These are phyloP conservation scores for Drosophila punjabiensis DNA, from an alignment of 1,140 invertebrate species.

Conservation along the genomic window DNA sequence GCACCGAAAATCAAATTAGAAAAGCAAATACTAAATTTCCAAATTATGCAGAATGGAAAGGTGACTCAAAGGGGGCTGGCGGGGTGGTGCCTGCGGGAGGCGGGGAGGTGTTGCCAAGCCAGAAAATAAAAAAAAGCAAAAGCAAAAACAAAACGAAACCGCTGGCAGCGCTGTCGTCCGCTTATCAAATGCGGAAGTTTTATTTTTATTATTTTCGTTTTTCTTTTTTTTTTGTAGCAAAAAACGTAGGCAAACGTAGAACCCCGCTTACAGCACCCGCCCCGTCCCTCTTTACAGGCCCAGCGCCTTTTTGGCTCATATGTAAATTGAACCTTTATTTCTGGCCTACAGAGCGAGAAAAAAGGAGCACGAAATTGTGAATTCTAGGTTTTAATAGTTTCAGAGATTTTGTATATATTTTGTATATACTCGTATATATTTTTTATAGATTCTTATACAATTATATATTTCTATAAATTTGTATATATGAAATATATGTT, in stretches of 20 bases:
- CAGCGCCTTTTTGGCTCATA: not conserved
- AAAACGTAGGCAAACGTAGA: conserved; percentile 19
- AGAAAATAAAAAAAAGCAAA: conserved; percentile 1
- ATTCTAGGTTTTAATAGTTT: not conserved
- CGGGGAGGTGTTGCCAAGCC: conserved; percentile 54
- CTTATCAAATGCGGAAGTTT: conserved; percentile 79
- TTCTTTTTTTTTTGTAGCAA: conserved; percentile 40
- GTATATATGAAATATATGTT: too few relatives aligned
- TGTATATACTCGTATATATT: not conserved
- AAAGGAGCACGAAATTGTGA: not conserved
- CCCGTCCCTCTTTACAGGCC: not conserved
- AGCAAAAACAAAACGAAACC: conserved; percentile 20
- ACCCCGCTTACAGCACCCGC: not conserved
- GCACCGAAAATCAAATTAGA: conserved; percentile 72
- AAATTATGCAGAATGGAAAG: conserved; percentile 60
- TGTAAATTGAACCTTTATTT: conserved; percentile 41
- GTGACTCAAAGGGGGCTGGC: conserved; percentile 4
- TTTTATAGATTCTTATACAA: not conserved
- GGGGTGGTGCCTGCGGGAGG: not conserved
- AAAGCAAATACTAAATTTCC: conserved; percentile 72
- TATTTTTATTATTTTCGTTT: not conserved
- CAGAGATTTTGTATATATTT: not conserved
- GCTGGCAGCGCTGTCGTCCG: conserved; percentile 16
- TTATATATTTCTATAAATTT: not conserved
- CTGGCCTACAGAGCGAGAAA: conserved; percentile 9